Conservation (phyloP, 2,113 vertebrate species). For the Trichomycterus rosablanca region DNA sequence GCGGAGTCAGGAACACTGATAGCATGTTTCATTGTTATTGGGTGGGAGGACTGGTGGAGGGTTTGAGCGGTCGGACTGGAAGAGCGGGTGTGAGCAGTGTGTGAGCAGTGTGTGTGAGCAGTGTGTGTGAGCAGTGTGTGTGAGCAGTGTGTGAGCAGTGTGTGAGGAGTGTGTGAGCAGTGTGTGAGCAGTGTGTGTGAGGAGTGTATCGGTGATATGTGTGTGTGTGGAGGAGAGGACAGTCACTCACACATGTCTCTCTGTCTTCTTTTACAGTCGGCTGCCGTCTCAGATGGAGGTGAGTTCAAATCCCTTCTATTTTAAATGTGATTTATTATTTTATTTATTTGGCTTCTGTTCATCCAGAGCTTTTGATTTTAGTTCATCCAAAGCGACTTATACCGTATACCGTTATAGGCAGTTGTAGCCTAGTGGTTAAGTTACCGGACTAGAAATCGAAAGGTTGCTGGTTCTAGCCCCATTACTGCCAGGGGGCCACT, state of each 20-base stretch:
- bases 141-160: not conserved
- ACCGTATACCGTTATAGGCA: too few species aligned
- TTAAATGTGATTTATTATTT: too few species aligned
- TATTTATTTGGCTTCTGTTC: too few species aligned
- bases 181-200: constrained; percentile 18
- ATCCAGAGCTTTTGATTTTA: too few species aligned
- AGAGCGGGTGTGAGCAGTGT: constrained; percentile 41
- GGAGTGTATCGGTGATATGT: not conserved
- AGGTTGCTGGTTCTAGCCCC: too few species aligned
- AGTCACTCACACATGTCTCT: constrained; percentile 79
- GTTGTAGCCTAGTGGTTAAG: too few species aligned
- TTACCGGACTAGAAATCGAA: too few species aligned
- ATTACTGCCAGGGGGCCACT: too few species aligned
- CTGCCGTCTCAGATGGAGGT: constrained; percentile 97
- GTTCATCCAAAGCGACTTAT: too few species aligned
- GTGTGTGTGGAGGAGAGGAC: constrained; percentile 48
- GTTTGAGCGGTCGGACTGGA: constrained; percentile 57
- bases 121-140: too few species aligned
- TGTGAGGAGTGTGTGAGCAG: not conserved
- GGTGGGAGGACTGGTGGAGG: constrained; percentile 27
- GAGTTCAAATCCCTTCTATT: constrained; percentile 64
- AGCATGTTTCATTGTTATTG: constrained; percentile 16
- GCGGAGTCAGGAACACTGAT: constrained; percentile 5
- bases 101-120: constrained; percentile 26
- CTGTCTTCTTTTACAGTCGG: constrained; percentile 87